Evolutionary conservation across 2,113 vertebrate species (phyloP).

Genomic region (Romanogobio albipinnatus): DNA sequence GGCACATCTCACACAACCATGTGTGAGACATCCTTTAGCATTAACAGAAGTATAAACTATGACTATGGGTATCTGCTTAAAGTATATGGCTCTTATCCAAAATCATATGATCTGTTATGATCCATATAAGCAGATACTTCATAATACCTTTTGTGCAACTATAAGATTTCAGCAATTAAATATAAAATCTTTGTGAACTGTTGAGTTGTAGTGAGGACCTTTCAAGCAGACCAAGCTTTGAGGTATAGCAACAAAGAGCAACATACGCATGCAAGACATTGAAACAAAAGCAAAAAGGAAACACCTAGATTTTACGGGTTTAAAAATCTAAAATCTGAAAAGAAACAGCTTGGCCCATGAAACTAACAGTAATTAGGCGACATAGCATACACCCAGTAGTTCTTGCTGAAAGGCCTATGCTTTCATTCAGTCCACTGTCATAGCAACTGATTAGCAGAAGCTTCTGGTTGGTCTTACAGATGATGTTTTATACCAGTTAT

Average conservation of each 20-base stretch:
- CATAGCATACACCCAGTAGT: background rate
- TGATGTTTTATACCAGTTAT: background rate
- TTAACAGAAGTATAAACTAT: background rate
- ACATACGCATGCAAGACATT: background rate
- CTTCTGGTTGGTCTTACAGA: background rate
- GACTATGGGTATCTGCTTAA: background rate
- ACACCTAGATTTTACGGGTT: background rate
- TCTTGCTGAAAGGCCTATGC: background rate
- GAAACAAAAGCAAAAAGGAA: background rate
- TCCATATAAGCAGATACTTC: constrained; percentile 43
- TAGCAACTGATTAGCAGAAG: background rate
- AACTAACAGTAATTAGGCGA: no score
- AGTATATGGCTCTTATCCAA: constrained; percentile 21
- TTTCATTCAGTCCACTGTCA: background rate
- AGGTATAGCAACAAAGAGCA: background rate
- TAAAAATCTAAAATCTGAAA: background rate
- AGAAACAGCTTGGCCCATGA: background rate
- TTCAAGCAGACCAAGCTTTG: background rate
- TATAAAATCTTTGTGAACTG: background rate
- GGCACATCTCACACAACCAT: background rate
- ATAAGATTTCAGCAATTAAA: constrained; percentile 55
- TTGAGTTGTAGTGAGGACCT: background rate
- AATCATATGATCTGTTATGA: constrained; percentile 57
- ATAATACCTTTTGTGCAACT: constrained; percentile 63
- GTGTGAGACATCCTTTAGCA: background rate